Base-by-base conservation (phyloP, 2,113 vertebrate genomes). In the Jacana jacana region DNA sequence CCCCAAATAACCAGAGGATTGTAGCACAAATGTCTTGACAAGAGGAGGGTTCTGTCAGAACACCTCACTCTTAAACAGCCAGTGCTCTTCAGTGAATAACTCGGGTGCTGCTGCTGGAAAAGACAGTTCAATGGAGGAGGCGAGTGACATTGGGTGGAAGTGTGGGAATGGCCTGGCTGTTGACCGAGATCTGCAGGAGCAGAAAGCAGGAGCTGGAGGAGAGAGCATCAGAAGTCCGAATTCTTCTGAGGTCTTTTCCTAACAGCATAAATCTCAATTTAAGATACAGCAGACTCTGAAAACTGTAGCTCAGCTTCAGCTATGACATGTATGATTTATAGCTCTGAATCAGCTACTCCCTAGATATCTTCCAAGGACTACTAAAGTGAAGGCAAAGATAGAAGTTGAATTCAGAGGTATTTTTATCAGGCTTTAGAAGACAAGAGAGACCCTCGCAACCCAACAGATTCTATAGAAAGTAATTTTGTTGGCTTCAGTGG, bases 241-340 rank as follows among this genome's bases (percentile, higher is more conserved):
- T 63, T 52, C 55, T 83, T 77, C 25, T n/a, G 55, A 58, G 55
- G 23, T 80, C 49, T 89, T 87, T 89, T 49, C 54, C 54, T 57
- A 70, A 25, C 49, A 73, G 52, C 75, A 83, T 86, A 78, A 81
- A 90, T 89, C 63, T 91, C 13, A 6, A 65, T 80, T 88, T 88
- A 65, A 88, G 39, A 35, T 42, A 61, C 10, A 70, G 9, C 16
- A 46, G 39, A 40, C 60, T 81, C 63, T 83, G 82, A 77, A 95
- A 87, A 71, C 52, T 78, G 30, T 52, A 79, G 42, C 69, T 91
- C 85, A 83, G 44, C 54, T 83, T 76, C 81, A 77, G 46, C 85
- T 63, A 23, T 77, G 85, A 77, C 64, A 81, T 81, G 7, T 11
- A 44, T 96, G 89, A 95, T 94, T 95, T 94, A 89, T 70, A 48